Base-by-base conservation (phyloP, 1,140 invertebrate genomes). In the Mamestra configurata region DNA sequence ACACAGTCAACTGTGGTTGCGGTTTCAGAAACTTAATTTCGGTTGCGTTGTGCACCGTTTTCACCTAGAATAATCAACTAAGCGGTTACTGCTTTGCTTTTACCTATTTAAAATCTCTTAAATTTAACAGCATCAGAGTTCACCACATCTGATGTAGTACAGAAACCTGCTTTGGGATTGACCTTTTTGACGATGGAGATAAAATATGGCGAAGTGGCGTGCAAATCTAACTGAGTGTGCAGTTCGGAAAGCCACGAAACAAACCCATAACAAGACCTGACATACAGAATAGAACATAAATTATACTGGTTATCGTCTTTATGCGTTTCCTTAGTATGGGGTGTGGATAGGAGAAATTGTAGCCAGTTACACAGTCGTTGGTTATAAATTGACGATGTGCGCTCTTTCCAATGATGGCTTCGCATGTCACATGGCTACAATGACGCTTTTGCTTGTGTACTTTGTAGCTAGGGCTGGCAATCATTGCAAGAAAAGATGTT, bases 381-480 rank as follows among this genome's bases (percentile, higher is more conserved):
- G 20, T 68, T 27, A 68, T 68, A 68, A 68, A 68, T 68, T 68
- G 40, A 49, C 64, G 13, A 11, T 46, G 59, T 40, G 64, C 20
- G 37, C 64, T 46, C 64, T 22, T 43, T 35, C 37, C 64, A 43
- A 66, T 43, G 61, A 40, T 22, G 37, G 61, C 61, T 55, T 72
- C 53, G 51, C 59, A 24, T 73, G 53, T 73, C 71, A 72, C 70
- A 55, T 72, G 51, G 70, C 53, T 53, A 72, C 70, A 72, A 55
- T 51, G 27, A 72, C 49, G 49, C 49, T 51, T 22, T 72, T 72
- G 49, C 10, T 55, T 55, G 27, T 72, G 46, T 72, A 68, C 20
- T n/a, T 71, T 68, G 64, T 68, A 24, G 49, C 40, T 64, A 64
- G 59, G 59, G 59, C 18, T 64, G 59, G 4, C 35, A 40, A 10